A percentile compares a stretch with the other conserved stretches of the same genome.
Conservation (phyloP, 2,113 vertebrate species). For the Junco hyemalis region DNA sequence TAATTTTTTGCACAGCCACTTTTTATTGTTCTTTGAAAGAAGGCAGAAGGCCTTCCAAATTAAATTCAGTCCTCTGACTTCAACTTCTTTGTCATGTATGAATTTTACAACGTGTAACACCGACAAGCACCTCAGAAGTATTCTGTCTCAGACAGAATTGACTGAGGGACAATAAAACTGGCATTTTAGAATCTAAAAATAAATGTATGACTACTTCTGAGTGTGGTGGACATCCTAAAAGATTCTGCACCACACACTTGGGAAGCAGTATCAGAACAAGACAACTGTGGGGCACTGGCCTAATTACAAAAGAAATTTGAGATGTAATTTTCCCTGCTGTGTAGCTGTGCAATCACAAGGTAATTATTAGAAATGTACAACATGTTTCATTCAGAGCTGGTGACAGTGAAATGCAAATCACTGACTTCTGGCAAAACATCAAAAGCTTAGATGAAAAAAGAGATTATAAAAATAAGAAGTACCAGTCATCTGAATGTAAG, state of each 20-base stretch:
- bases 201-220: neutral
- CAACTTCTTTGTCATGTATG: neutral
- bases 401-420: neutral
- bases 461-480: neutral
- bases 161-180: neutral
- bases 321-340: neutral
- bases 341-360: neutral
- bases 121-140: neutral
- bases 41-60: neutral
- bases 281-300: neutral
- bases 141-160: neutral
- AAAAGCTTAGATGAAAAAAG: neutral
- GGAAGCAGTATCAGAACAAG: neutral
- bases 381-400: neutral
- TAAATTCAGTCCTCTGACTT: neutral
- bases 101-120: neutral
- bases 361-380: neutral
- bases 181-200: neutral
- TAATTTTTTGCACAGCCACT: neutral
- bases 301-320: neutral
- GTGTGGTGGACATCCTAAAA: neutral
- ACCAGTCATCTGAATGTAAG: neutral
- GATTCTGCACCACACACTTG: neutral
- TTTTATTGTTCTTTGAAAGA: neutral
- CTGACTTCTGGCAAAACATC: neutral